Conservation (phyloP, 2,797 vertebrate genomes). For the Anguilla pacifica region DNA sequence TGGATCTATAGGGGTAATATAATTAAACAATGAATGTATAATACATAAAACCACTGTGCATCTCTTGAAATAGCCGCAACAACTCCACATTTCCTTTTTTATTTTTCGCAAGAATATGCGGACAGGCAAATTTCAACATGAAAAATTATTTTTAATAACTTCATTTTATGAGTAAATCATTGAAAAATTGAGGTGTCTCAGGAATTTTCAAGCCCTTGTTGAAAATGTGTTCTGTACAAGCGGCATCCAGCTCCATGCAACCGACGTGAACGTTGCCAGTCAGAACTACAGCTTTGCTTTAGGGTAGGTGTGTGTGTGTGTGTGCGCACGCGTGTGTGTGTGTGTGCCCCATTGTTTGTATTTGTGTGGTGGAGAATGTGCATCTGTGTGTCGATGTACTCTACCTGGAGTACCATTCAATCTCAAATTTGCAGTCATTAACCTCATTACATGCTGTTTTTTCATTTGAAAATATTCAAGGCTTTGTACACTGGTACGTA, state of each 20-base stretch:
- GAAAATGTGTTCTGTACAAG: background rate
- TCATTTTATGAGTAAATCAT: constrained; percentile 15
- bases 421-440: background rate
- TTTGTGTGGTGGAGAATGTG: background rate
- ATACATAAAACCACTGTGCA: background rate
- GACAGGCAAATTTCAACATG: constrained; percentile 26
- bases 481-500: background rate
- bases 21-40: constrained; percentile 12
- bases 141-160: constrained; percentile 28
- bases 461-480: background rate
- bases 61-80: constrained; percentile 8
- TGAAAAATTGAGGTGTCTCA: background rate
- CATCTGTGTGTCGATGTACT: background rate
- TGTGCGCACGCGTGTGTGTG: constrained; percentile 39
- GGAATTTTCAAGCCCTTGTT: background rate
- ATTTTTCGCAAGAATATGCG: background rate
- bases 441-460: background rate
- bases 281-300: background rate
- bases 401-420: background rate
- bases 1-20: background rate
- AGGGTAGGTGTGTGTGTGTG: background rate
- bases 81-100: background rate
- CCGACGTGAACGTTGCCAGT: background rate
- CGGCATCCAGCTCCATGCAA: background rate
- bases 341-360: constrained; percentile 34